Evolutionary conservation across 2,797 vertebrate species (phyloP), one percentile per base, ranked within the genome.

Genomic region (Sebastiscus albofasciatus): DNA sequence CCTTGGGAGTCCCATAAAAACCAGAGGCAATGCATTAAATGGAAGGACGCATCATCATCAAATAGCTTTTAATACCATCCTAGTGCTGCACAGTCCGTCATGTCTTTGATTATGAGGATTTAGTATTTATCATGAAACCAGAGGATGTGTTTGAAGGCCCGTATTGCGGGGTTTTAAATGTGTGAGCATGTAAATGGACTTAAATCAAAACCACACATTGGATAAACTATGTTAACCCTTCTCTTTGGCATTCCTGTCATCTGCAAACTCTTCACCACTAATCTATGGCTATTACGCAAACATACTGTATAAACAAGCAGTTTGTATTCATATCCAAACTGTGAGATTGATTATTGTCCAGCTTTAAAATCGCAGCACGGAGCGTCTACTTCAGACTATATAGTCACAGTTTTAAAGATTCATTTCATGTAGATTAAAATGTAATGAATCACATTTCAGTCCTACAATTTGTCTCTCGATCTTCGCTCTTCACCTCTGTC

Each of bases 61-160:
- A 60, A 68, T 61, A 34, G 29, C 33, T 85, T 76, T 81, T 78
- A 87, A 87, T 85, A 67, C 52, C 73, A 75, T 27, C n/a, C 33
- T 18, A 13, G 16, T 54, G 74, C 54, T 72, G 64, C 71, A 58
- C 36, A 61, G 66, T 80, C 72, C 54, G 73, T 80, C 80, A 80
- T 56, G 73, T 67, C 80, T 74, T 62, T 62, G 36, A 81, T 71
- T 70, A 74, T 59, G 59, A 76, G 67, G 85, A 70, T 84, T 86
- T 86, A 72, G 77, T 82, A 67, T 83, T 76, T 74, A 71, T 86
- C 62, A 56, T 20, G 56, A 75, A 75, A 80, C 76, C 76, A 75
- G 34, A 9, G 16, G 8, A 77, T 55, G 31, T 22, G 55, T 58
- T 42, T 76, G 81, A 86, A 46, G 8, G 49, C 49, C 49, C 49